Conservation (phyloP, 2,888 invertebrate species). For the Zaprionus obscuricornis region DNA sequence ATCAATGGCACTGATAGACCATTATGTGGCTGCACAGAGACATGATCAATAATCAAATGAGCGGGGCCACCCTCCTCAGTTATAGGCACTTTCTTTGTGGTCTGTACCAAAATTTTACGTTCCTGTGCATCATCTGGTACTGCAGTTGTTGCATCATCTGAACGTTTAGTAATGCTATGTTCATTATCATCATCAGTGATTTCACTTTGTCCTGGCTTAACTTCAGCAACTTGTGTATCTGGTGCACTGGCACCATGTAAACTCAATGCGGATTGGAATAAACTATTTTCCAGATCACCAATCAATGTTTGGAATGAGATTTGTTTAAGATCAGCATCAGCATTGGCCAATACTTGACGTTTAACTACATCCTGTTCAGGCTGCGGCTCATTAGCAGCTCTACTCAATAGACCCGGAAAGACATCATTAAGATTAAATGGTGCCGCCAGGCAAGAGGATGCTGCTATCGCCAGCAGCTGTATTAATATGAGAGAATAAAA, state of each 20-base stretch:
- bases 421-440: constrained; percentile 60
- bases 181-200: constrained; percentile 6
- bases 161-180: constrained; percentile 52
- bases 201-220: constrained; percentile 35
- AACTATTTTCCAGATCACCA: constrained; percentile 75
- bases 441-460: constrained; percentile 46
- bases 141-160: constrained; percentile 23
- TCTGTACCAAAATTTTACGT: constrained; percentile 65
- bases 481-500: neutral
- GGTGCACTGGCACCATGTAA: constrained; percentile 61
- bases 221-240: constrained; percentile 48
- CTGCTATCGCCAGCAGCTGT: constrained; percentile 52
- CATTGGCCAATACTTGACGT: constrained; percentile 60
- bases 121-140: constrained; percentile 27
- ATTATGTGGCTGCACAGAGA: constrained; percentile 71
- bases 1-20: constrained; percentile 58
- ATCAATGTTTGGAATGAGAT: constrained; percentile 78
- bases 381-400: constrained; percentile 30
- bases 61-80: constrained; percentile 60
- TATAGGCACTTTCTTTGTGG: constrained; percentile 68
- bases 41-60: constrained; percentile 79
- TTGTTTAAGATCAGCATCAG: constrained; percentile 66
- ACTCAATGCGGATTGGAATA: constrained; percentile 77
- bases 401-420: constrained; percentile 49
- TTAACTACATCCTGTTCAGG: constrained; percentile 60